A percentile compares a stretch with the other conserved stretches of the same genome.
These are phyloP conservation scores for Bubalus kerabau DNA, from an alignment of 2,113 vertebrate species.

Conservation along the genomic window DNA sequence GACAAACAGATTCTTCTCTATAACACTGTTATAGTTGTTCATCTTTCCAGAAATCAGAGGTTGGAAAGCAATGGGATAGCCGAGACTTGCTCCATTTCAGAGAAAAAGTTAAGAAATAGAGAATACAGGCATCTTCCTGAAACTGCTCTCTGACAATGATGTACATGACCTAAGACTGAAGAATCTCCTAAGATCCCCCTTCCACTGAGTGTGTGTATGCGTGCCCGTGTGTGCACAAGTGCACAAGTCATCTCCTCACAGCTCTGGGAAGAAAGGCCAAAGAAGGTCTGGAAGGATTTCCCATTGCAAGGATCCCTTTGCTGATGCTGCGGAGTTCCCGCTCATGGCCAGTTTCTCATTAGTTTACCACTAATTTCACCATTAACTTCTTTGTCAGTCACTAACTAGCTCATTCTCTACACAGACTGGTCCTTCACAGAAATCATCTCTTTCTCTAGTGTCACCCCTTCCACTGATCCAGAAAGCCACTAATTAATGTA, in stretches of 20 bases:
- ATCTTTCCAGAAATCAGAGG: background rate
- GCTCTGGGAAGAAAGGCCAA: background rate
- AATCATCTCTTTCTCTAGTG: background rate
- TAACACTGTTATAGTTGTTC: background rate
- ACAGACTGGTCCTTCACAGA: background rate
- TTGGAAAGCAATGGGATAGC: background rate
- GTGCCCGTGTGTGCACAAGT: rapidly evolving
- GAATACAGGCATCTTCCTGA: background rate
- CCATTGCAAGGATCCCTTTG: background rate
- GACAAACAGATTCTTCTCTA: background rate
- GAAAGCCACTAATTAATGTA: background rate
- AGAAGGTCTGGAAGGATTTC: background rate
- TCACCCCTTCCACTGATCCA: background rate
- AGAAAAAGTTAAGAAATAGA: background rate
- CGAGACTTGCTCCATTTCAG: background rate
- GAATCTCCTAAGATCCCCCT: background rate
- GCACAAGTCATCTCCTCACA: too few relatives aligned
- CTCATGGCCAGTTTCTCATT: background rate
- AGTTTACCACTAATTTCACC: background rate
- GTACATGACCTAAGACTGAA: background rate
- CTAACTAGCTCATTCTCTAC: background rate
- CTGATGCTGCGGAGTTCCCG: background rate
- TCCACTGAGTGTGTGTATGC: background rate
- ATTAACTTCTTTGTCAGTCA: background rate
- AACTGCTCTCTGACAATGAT: background rate